Base-by-base conservation (phyloP, 2,888 invertebrate species). In the Scaptomyza caliginosa region DNA sequence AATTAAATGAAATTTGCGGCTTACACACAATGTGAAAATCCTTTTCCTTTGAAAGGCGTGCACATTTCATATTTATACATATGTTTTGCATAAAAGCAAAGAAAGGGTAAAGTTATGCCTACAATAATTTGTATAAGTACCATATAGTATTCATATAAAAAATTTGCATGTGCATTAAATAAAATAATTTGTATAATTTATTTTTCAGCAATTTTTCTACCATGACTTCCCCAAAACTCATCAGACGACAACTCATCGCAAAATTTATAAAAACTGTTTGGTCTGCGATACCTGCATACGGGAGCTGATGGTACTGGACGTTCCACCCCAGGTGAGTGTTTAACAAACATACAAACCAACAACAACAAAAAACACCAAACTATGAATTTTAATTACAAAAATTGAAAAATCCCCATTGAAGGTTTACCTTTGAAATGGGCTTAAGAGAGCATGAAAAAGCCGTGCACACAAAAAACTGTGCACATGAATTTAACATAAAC, bases 241-340 rank as follows among this genome's bases (percentile, higher is more conserved):
- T 86, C 87, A 89, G 75, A 90, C 89, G 58, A 92, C 91, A 72
- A 90, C 89, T 67, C 90, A 90, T 74, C 88, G 90, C 62, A 90
- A 90, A 75, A 86, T 91, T 64, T 92, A 91, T 76, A 90, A 90
- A 76, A 92, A 90, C 84, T 92, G 91, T 83, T 88, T 92, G 90
- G 91, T 92, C 51, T 92, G 91, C 87, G 91, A 92, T 76, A 90
- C 91, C 59, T 90, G 90, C 83, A 91, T 92, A 77, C 90, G 91
- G 78, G 91, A 92, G 91, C 91, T 92, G 90, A 91, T 91, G 89
- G 91, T 91, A 89, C 88, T 92, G 82, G 91, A 92, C 86, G 91
- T 92, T 89, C 91, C 91, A 64, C 91, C 91, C 86, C 91, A 91
- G 91, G 91, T 91, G 81, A 90, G 86, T 81, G 24, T 17, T 26